Conservation (phyloP, 2,888 invertebrate genomes). For the Ormia ochracea region DNA sequence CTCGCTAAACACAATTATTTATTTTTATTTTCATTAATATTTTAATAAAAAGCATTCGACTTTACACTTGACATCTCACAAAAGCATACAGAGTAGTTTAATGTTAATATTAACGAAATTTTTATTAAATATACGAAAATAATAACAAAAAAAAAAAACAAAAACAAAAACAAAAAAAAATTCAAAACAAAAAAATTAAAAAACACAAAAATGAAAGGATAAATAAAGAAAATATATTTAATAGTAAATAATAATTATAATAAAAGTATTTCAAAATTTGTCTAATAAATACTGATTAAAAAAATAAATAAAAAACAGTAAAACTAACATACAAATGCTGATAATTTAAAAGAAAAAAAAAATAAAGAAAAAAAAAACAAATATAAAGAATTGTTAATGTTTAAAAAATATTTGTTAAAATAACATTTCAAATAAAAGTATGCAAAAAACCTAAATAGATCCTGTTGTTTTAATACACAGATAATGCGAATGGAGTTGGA, state of each 20-base stretch:
- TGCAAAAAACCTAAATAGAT: too few relatives aligned
- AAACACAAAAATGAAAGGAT: too few relatives aligned
- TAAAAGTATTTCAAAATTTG: slow-evolving; percentile 67
- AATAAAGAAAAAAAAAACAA: slow-evolving; percentile 65
- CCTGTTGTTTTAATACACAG: too few relatives aligned
- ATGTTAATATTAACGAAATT: slow-evolving; percentile 63
- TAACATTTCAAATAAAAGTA: slow-evolving; percentile 75
- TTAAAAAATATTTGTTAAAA: slow-evolving; percentile 77
- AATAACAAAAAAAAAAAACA: slow-evolving; percentile 48
- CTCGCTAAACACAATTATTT: slow-evolving; percentile 37
- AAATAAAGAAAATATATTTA: slow-evolving; percentile 65
- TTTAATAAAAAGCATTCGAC: slow-evolving; percentile 28
- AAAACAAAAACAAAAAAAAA: slow-evolving; percentile 46
- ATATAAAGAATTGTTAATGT: slow-evolving; percentile 75
- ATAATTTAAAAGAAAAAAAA: slow-evolving; percentile 61
- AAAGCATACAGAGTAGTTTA: slow-evolving; percentile 54
- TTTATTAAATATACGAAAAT: slow-evolving; percentile 64
- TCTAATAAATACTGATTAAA: slow-evolving; percentile 67
- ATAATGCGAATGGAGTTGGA: slow-evolving; percentile 35
- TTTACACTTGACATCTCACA: slow-evolving; percentile 46
- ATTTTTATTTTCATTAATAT: slow-evolving; percentile 21
- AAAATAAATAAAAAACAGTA: slow-evolving; percentile 65
- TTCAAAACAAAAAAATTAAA: slow-evolving; percentile 52
- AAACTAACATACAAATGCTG: slow-evolving; percentile 60
- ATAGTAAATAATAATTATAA: slow-evolving; percentile 63